Evolutionary conservation across 2,888 invertebrate species (phyloP).

Genomic region (Muschampia plurimacula): DNA sequence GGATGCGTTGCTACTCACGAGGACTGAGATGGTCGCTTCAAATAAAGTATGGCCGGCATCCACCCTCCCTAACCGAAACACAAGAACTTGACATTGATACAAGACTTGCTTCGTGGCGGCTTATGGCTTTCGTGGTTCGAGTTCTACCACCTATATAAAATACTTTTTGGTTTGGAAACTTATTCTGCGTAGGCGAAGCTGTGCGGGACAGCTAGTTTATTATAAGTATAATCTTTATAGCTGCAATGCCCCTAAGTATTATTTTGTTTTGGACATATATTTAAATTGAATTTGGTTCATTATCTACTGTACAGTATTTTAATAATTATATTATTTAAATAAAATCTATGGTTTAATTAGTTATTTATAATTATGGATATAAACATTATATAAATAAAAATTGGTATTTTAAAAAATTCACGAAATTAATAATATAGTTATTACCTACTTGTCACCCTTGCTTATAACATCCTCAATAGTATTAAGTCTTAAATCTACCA

Average conservation of each 20-base stretch:
- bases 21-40: too few species aligned
- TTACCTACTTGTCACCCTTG: slow-evolving; percentile 51
- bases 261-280: neutral
- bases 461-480: slow-evolving; percentile 75
- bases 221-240: neutral
- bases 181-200: too few species aligned
- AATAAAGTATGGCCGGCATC: too few species aligned
- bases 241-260: neutral
- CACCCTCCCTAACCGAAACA: too few species aligned
- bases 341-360: neutral
- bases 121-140: too few species aligned
- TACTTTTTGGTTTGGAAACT: too few species aligned
- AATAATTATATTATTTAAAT: slow-evolving; percentile 4
- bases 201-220: too few species aligned
- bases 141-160: too few species aligned
- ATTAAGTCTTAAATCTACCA: slow-evolving; percentile 83
- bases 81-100: too few species aligned
- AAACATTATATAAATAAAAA: slow-evolving; percentile 1
- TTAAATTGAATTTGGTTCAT: slow-evolving; percentile 4
- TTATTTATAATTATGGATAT: neutral
- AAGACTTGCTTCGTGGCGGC: too few species aligned
- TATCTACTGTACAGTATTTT: slow-evolving; percentile 31
- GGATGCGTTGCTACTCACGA: too few species aligned
- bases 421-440: slow-evolving; percentile 17
- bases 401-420: neutral